phyloP scores from a whole-genome alignment of 2,888 invertebrate species.

The Tortricodes alternella region DNA sequence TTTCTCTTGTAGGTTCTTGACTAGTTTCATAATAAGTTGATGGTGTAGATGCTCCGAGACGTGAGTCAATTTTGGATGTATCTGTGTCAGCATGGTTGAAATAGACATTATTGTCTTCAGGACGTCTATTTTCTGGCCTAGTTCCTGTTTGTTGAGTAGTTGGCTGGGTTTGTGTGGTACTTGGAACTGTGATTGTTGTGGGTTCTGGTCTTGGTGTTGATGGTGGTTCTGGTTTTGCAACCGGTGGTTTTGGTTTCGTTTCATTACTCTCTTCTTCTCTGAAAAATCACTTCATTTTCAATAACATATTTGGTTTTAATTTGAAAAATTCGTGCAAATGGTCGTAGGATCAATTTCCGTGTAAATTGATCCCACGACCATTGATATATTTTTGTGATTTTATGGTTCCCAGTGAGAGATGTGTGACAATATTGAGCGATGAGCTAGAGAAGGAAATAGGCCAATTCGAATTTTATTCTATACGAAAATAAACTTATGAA shows the following conservation, averaged over 20 bases:
- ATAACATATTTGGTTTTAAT: too few species aligned
- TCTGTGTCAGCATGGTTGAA: slow-evolving; percentile 11
- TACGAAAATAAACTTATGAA: too few species aligned
- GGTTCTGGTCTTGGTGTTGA: slow-evolving; percentile 31
- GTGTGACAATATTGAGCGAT: too few species aligned
- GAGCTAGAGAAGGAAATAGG: too few species aligned
- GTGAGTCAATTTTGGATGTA: neutral
- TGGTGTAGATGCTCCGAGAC: neutral
- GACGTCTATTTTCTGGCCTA: slow-evolving; percentile 7
- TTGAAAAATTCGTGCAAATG: too few species aligned
- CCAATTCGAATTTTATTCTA: too few species aligned
- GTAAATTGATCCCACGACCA: too few species aligned
- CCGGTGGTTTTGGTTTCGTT: slow-evolving; percentile 27
- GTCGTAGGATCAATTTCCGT: too few species aligned
- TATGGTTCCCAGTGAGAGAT: too few species aligned
- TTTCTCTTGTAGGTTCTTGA: slow-evolving; percentile 35
- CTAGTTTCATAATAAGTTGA: slow-evolving; percentile 26
- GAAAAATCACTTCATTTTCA: too few species aligned
- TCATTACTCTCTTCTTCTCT: slow-evolving; percentile 53
- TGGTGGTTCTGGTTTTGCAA: neutral
- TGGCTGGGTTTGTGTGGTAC: slow-evolving; percentile 31
- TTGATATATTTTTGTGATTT: too few species aligned
- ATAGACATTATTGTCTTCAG: slow-evolving; percentile 19
- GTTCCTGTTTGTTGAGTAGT: slow-evolving; percentile 22
- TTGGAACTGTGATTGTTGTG: slow-evolving; percentile 32